Evolutionary conservation across 2,113 vertebrate genomes (phyloP).

Genomic region (Lycaon pictus): DNA sequence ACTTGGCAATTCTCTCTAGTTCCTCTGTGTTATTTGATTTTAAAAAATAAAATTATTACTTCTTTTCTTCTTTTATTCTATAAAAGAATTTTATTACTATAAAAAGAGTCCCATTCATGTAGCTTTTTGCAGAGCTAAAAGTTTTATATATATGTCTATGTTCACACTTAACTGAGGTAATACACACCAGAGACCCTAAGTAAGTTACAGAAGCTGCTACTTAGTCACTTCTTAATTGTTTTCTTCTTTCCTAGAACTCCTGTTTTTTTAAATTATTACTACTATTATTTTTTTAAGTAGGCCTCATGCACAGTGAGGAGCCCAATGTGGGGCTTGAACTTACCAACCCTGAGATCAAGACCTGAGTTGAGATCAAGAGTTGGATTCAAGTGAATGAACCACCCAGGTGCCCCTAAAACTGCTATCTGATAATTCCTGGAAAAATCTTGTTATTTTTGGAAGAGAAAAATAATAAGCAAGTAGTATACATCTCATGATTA

Average conservation of each 20-base stretch:
- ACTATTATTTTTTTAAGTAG: neutral
- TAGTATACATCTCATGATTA: neutral
- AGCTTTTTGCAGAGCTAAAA: slow-evolving; percentile 21
- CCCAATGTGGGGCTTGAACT: neutral
- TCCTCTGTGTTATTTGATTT: slow-evolving; percentile 13
- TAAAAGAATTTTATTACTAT: neutral
- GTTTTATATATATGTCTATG: neutral
- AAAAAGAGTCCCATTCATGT: neutral
- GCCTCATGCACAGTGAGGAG: neutral
- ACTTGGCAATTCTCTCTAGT: neutral
- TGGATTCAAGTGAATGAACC: neutral
- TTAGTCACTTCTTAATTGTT: slow-evolving; percentile 5
- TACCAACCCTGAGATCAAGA: neutral
- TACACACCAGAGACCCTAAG: neutral
- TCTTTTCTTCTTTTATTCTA: no score
- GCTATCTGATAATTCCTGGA: slow-evolving; percentile 34
- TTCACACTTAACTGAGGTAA: neutral
- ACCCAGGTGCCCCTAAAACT: neutral
- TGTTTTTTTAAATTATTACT: neutral
- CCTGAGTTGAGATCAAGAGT: neutral
- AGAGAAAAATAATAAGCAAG: slow-evolving; percentile 33
- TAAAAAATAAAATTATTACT: no score
- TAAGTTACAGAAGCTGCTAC: neutral
- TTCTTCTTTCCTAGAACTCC: slow-evolving; percentile 31
- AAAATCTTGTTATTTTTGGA: slow-evolving; percentile 9